Percentiles rank a stretch among this genome's conserved stretches.
phyloP scores from a whole-genome alignment of 2,888 invertebrate genomes.

The Nemapogon koenigi region DNA sequence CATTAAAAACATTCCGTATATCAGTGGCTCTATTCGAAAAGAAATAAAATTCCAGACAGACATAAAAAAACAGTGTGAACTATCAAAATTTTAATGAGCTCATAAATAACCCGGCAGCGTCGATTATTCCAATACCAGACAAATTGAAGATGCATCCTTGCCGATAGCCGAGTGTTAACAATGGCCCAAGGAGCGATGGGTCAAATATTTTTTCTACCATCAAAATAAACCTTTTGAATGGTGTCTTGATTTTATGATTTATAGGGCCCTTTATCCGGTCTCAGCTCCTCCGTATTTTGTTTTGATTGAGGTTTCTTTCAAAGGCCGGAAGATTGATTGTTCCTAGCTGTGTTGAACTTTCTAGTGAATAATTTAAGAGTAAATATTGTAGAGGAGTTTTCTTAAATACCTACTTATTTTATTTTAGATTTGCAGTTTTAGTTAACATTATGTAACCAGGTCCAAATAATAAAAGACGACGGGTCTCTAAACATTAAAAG shows the following conservation, averaged over 20 bases:
- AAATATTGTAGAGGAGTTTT: slow-evolving; percentile 55
- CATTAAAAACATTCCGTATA: too few species aligned
- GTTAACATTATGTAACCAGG: too few species aligned
- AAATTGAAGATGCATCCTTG: slow-evolving; percentile 54
- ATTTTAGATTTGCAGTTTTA: too few species aligned
- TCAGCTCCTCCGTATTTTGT: slow-evolving; percentile 54
- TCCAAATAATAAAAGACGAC: too few species aligned
- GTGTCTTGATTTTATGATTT: slow-evolving; percentile 62
- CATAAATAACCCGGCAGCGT: slow-evolving; percentile 46
- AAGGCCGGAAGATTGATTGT: slow-evolving; percentile 57
- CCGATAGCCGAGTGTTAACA: slow-evolving; percentile 32
- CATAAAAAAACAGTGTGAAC: slow-evolving; percentile 31
- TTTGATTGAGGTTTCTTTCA: slow-evolving; percentile 62
- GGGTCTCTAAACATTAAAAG: too few species aligned
- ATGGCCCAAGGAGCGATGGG: slow-evolving; percentile 36
- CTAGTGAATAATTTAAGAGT: slow-evolving; percentile 44
- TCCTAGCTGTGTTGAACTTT: slow-evolving; percentile 46
- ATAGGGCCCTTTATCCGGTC: slow-evolving; percentile 54
- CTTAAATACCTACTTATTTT: too few species aligned
- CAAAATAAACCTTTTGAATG: slow-evolving; percentile 55
- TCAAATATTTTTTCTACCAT: slow-evolving; percentile 42
- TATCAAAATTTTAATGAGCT: slow-evolving; percentile 55
- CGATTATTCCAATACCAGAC: slow-evolving; percentile 51
- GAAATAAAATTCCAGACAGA: background rate
- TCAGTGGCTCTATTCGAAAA: background rate